phyloP scores from a whole-genome alignment of 2,113 vertebrate species.

The Oryzias curvinotus region DNA sequence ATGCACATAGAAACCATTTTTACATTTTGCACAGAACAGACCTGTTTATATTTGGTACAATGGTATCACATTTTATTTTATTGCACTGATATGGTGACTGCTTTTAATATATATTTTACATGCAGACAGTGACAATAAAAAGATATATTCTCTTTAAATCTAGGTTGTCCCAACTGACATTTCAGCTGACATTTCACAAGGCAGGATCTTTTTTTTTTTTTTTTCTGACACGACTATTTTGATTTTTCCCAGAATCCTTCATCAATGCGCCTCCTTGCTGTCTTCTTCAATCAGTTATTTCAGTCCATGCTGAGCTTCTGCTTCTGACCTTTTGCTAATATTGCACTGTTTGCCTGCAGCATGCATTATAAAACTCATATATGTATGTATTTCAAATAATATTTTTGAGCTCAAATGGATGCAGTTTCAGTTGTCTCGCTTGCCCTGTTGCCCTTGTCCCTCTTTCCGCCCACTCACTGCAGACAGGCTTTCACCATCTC shows the following conservation, averaged over 20 bases:
- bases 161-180: background rate
- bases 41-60: too few relatives aligned
- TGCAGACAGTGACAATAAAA: too few relatives aligned
- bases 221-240: constrained; percentile 29
- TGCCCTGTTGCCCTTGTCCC: background rate
- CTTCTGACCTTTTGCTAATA: constrained; percentile 42
- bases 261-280: constrained; percentile 34
- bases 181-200: background rate
- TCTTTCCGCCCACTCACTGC: constrained; percentile 49
- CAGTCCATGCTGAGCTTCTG: constrained; percentile 49
- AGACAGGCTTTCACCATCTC: constrained; percentile 21
- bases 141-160: too few relatives aligned
- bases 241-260: constrained; percentile 27
- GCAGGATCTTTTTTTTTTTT: constrained; percentile 10
- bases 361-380: background rate
- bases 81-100: too few relatives aligned
- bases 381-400: background rate
- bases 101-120: too few relatives aligned
- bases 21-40: too few relatives aligned
- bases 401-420: background rate
- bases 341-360: background rate
- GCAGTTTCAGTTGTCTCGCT: constrained; percentile 3
- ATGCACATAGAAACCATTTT: too few relatives aligned
- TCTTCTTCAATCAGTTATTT: constrained; percentile 47
- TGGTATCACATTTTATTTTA: too few relatives aligned